These are phyloP conservation scores for Pogonocichla stellata DNA, from an alignment of 2,113 vertebrate genomes.

Conservation along the genomic window DNA sequence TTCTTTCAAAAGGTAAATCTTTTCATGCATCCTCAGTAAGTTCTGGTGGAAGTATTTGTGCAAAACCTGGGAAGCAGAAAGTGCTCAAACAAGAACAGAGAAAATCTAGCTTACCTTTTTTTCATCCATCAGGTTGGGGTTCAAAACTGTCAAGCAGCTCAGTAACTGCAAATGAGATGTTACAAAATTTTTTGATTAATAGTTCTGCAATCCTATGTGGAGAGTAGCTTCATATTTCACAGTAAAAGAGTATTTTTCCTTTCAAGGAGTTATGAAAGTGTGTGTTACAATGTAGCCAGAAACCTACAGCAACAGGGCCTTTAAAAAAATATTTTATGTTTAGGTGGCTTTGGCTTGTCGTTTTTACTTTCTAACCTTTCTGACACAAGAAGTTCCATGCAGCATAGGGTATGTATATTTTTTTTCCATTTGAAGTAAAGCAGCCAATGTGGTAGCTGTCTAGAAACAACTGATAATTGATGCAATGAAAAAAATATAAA, in stretches of 20 bases:
- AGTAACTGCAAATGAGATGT: not conserved
- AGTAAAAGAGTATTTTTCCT: not conserved
- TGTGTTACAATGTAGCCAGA: not conserved
- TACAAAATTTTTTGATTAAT: not conserved
- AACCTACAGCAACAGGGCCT: not conserved
- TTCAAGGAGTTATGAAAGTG: not conserved
- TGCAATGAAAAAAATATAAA: slow-evolving; percentile 31
- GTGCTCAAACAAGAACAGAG: not conserved
- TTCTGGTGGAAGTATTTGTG: not conserved
- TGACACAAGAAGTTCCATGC: not conserved
- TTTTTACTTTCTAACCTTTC: not conserved
- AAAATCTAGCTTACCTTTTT: not conserved
- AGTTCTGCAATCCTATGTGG: not conserved
- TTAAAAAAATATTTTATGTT: not conserved
- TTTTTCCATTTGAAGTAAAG: not conserved
- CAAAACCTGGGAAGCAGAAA: not conserved
- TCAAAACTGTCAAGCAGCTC: not conserved
- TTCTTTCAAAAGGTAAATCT: not conserved
- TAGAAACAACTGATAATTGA: slow-evolving; percentile 58
- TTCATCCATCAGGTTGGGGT: not conserved
- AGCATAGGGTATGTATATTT: not conserved
- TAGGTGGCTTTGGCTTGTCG: not conserved
- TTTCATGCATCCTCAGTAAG: not conserved
- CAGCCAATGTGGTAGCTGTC: not conserved
- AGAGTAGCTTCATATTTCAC: not conserved